Conservation (phyloP, 1,140 invertebrate genomes). For the Phymorhynchus buccinoides region DNA sequence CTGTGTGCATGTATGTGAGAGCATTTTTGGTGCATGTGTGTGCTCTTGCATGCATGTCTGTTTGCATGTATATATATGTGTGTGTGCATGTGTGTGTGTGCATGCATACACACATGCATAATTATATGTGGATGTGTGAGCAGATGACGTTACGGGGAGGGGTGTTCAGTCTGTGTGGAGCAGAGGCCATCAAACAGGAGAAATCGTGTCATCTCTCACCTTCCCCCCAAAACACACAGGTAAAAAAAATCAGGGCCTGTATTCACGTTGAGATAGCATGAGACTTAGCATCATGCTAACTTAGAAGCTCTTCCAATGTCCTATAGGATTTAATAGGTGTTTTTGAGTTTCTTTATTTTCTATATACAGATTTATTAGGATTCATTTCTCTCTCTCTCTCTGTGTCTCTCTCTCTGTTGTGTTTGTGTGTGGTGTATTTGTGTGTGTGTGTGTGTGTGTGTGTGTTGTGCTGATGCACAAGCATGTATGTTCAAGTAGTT, state of each 20-base stretch:
- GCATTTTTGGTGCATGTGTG: too few species aligned
- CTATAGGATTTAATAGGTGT: too few species aligned
- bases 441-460: neutral
- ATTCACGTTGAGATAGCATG: too few species aligned
- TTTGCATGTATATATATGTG: neutral
- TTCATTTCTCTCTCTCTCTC: too few species aligned
- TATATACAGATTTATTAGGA: too few species aligned
- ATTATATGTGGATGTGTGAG: conserved; percentile 19
- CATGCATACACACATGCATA: neutral
- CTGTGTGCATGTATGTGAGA: too few species aligned
- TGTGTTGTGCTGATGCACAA: too few species aligned
- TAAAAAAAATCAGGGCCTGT: conserved; percentile 43
- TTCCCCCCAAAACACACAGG: conserved; percentile 40
- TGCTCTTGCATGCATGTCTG: too few species aligned
- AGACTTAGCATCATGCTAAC: too few species aligned
- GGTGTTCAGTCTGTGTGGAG: conserved; percentile 93
- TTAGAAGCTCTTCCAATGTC: too few species aligned
- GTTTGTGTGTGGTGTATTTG: neutral
- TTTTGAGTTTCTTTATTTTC: too few species aligned
- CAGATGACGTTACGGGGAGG: conserved; percentile 83
- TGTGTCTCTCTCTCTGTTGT: conserved; percentile 4
- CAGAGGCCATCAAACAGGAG: conserved; percentile 78
- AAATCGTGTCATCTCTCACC: conserved; percentile 40
- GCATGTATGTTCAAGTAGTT: neutral
- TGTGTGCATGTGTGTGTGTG: neutral